Percentiles rank a stretch among this genome's conserved stretches.
These are phyloP conservation scores for Anser cygnoides DNA, from an alignment of 2,113 vertebrate genomes.

Conservation along the genomic window DNA sequence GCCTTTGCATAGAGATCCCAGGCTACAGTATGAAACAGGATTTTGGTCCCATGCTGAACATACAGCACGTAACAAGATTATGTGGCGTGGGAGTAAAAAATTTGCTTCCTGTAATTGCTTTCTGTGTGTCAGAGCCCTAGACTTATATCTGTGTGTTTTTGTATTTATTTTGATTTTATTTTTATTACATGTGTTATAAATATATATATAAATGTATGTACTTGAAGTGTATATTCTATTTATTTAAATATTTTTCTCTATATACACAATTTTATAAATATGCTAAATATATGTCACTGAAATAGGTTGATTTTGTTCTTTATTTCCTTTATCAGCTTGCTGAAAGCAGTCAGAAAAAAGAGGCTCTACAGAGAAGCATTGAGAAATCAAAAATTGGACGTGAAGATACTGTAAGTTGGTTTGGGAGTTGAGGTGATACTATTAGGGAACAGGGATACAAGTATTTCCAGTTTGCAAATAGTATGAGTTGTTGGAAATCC, in stretches of 20 bases:
- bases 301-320: conserved; percentile 1
- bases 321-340: conserved; percentile 76
- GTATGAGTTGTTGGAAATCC: neutral
- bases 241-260: neutral
- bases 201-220: neutral
- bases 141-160: neutral
- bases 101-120: neutral
- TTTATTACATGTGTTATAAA: neutral
- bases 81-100: rapidly evolving
- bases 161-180: neutral
- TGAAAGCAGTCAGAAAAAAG: conserved; percentile 83
- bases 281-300: neutral
- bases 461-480: neutral
- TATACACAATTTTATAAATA: neutral
- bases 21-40: neutral
- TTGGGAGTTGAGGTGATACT: neutral
- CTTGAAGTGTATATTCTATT: neutral
- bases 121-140: neutral
- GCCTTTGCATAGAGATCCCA: neutral
- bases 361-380: conserved; percentile 77
- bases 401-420: conserved; percentile 86
- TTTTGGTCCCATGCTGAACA: neutral
- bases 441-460: neutral
- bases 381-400: conserved; percentile 90
- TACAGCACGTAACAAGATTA: neutral